Evolutionary conservation across 2,797 vertebrate genomes (phyloP), one percentile per base, ranked within the genome.

Genomic region (Enteromius paludinosus): DNA sequence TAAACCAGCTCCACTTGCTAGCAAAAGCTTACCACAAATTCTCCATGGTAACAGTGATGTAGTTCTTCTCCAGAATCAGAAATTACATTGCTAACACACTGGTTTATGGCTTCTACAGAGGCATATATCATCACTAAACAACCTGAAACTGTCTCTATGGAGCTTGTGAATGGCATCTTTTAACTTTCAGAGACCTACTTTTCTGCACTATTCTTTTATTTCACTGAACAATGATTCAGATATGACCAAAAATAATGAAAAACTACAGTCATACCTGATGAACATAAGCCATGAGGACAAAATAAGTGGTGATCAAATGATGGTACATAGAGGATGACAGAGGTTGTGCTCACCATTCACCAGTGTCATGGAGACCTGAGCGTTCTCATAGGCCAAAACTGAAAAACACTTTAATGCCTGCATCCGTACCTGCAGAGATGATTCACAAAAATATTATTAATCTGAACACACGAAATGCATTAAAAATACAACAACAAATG

Each of bases 371-470:
- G 98, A 98, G 90, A 99, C 98, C 92, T 98, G 97, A 87, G 96
- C 95, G 89, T 99, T 99, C 95, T 99, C 98, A 90, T 98, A 98
- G 83, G 97, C 97, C 91, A 99, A 93, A 89, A 99, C 98, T 72
- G 97, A 97, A 94, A 99, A 99, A 93, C 97, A 99, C 94, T 97
- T 99, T 94, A 99, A 89, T 10, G 98, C 97, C 92, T 99, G 97
- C 97, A 99, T 99, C 90, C 94, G 96, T 92, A 99, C 98, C 98
- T 99, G 91, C 41, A 85, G 54, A 81, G 87, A 41, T 6, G 14
- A 2, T 3, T 25, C 59, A 0, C 77, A 74, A 86, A 38, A 28
- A 56, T 23, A 66, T 12, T 12, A 14, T 9, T 54, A 47, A 11
- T n/a, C 20, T 20, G 28, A 54, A 45, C 41, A 35, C 12, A 66